These are phyloP conservation scores for Acanthopleura granulata DNA, from an alignment of 2,888 invertebrate genomes.

Conservation along the genomic window DNA sequence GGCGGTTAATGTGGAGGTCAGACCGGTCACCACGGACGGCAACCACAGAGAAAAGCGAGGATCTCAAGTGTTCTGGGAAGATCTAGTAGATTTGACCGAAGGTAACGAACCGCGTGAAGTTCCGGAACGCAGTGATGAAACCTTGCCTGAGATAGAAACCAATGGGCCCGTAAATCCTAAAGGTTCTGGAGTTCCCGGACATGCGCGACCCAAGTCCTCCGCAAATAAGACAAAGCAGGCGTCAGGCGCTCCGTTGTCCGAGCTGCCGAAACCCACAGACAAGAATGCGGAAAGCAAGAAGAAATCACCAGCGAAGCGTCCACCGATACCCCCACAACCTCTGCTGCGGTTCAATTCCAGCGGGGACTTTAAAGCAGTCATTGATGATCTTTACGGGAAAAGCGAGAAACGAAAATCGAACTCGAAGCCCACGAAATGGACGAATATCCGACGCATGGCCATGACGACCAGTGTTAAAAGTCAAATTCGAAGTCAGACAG, in stretches of 20 bases:
- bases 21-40: not conserved
- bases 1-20: too few species aligned
- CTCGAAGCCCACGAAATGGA: not conserved
- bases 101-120: not conserved
- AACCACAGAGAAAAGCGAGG: not conserved
- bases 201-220: not conserved
- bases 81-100: not conserved
- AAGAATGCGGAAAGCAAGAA: not conserved
- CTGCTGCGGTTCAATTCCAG: conserved; percentile 5
- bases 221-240: not conserved
- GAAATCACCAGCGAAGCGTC: not conserved
- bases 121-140: not conserved
- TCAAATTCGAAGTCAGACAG: not conserved
- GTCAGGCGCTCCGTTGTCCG: not conserved
- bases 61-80: not conserved
- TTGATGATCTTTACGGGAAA: conserved; percentile 10
- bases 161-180: not conserved
- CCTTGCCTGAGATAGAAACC: not conserved
- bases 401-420: not conserved
- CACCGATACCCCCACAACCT: not conserved
- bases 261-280: not conserved
- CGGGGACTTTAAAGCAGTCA: conserved; percentile 1
- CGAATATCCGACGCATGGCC: not conserved
- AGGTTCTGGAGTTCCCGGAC: not conserved
- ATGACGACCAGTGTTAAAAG: not conserved